Evolutionary conservation across 2,888 invertebrate species (phyloP), one percentile per base, ranked within the genome.

Genomic region (Drosophila basisetae): DNA sequence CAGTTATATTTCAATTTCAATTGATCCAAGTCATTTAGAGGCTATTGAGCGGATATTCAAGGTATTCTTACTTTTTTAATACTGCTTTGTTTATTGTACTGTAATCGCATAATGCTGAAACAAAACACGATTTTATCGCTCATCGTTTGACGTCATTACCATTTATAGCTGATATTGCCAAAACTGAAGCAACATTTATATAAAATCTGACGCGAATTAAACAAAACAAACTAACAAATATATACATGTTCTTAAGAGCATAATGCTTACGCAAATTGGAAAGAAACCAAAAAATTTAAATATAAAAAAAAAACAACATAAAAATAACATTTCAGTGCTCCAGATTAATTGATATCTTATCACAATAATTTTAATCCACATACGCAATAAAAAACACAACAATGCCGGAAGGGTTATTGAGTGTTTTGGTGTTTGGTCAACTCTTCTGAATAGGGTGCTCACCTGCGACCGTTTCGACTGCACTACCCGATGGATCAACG

Each of bases 401-500:
- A 47, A 22, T 16, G 16, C 13, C 49, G 76, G 50, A 59, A 47
- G 50, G 41, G 50, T 54, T 37, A 75, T 43, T 69, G 61, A 61
- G 64, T 68, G 50, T 31, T 53, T 35, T 16, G 5, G 2, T 4
- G 55, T 18, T 18, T 28, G 28, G 56, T 22, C 2, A 47, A 47
- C 31, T 28, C 6, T 16, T 41, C 37, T 13, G 43, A 41, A n/a
- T 25, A 43, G 16, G 30, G 50, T 41, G 62, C 76, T 78, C 86
- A 86, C 85, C 85, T 82, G 67, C 22, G 55, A 37, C 43, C 22
- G 63, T 31, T 39, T 70, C 69, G 28, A 53, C 43, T 43, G 37
- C 18, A 28, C 63, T 33, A 13, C 74, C 80, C 3, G 80, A 39
- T 28, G 91, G 90, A 82, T 90, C 91, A 25, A 90, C 87, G 61